These are phyloP conservation scores for Shargacucullia verbasci DNA, from an alignment of 2,888 invertebrate genomes.

Conservation along the genomic window DNA sequence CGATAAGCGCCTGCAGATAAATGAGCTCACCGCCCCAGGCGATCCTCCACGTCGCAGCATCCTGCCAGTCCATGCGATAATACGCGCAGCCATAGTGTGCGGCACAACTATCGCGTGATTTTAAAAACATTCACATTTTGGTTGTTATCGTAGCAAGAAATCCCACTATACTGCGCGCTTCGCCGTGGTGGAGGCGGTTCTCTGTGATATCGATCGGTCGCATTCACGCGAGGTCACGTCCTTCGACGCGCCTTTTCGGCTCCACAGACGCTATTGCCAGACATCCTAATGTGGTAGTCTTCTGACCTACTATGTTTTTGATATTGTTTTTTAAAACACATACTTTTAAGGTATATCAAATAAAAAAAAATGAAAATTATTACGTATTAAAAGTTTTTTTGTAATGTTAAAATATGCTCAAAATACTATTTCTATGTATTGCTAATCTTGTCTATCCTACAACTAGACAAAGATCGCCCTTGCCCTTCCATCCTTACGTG, in stretches of 20 bases:
- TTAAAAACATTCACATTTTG: slow-evolving; percentile 59
- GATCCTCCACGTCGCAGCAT: slow-evolving; percentile 85
- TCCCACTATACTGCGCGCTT: slow-evolving; percentile 79
- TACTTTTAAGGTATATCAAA: too few species aligned
- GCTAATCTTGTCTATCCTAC: too few species aligned
- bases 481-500: too few species aligned
- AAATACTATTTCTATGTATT: too few species aligned
- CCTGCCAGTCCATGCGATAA: slow-evolving; percentile 83
- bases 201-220: slow-evolving; percentile 82
- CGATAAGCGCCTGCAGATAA: slow-evolving; percentile 84
- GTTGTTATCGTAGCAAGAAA: slow-evolving; percentile 81
- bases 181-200: slow-evolving; percentile 71
- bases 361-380: too few species aligned
- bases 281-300: slow-evolving; percentile 36
- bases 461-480: too few species aligned
- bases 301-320: slow-evolving; percentile 25
- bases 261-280: slow-evolving; percentile 59
- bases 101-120: slow-evolving; percentile 54
- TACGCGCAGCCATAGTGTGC: slow-evolving; percentile 74
- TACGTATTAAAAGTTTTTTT: too few species aligned
- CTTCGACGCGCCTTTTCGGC: slow-evolving; percentile 87
- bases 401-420: too few species aligned
- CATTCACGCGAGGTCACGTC: slow-evolving; percentile 86
- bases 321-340: not conserved
- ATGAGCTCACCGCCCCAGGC: slow-evolving; percentile 86